Conservation (phyloP, 2,797 vertebrate species). For the Coccyzus lansbergi region DNA sequence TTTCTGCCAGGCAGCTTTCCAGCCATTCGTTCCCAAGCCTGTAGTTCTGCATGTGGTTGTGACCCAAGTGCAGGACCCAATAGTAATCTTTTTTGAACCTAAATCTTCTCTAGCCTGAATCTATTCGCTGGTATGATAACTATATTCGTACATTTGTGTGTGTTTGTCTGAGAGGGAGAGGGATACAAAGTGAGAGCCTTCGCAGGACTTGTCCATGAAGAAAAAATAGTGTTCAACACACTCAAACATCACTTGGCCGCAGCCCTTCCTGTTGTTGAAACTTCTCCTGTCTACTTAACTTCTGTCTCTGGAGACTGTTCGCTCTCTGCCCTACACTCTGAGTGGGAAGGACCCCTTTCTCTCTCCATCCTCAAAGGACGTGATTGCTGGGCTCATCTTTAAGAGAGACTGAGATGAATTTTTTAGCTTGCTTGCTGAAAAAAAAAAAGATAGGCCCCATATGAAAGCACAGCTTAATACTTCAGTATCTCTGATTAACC, state of each 20-base stretch:
- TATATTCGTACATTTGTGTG: fast-evolving
- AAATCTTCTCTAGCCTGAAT: background rate
- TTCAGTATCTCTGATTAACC: background rate
- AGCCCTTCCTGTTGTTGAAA: background rate
- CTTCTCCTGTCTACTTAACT: background rate
- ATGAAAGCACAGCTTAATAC: background rate
- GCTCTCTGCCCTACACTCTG: background rate
- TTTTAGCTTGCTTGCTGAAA: background rate
- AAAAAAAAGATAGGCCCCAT: background rate
- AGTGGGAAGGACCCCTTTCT: background rate
- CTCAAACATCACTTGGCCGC: background rate
- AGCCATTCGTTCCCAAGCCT: too few species aligned
- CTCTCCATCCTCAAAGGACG: background rate
- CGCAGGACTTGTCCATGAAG: background rate
- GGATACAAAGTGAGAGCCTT: background rate
- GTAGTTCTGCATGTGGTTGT: too few species aligned
- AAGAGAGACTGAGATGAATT: background rate
- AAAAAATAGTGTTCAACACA: background rate
- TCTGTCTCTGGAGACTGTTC: background rate
- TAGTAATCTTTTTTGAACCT: too few species aligned
- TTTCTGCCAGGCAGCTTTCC: too few species aligned
- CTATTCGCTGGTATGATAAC: background rate
- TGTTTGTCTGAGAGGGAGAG: background rate
- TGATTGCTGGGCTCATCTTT: background rate
- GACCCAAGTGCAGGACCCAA: too few species aligned